Percentiles rank a stretch among this genome's conserved stretches.
phyloP scores from a whole-genome alignment of 1,140 invertebrate genomes.

The Procambarus virginalis region DNA sequence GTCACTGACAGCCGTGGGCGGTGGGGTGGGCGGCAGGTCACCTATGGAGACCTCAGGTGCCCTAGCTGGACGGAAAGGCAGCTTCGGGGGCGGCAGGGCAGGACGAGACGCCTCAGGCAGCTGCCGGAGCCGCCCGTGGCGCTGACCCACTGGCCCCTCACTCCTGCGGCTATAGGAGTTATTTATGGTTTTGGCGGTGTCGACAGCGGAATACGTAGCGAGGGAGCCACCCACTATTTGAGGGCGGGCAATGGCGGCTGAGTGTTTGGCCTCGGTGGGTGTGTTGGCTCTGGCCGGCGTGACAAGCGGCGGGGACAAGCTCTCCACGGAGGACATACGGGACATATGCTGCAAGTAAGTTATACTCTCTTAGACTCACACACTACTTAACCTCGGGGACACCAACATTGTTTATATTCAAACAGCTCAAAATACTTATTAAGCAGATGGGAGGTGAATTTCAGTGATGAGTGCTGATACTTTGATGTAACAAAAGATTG shows the following conservation, averaged over 20 bases:
- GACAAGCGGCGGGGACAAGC: constrained; percentile 44
- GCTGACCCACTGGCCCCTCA: background rate
- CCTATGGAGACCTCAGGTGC: background rate
- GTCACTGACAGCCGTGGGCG: constrained; percentile 17
- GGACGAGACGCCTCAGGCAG: constrained; percentile 22
- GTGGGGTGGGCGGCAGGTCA: constrained; percentile 29
- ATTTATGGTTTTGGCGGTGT: constrained; percentile 28
- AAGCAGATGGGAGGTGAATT: too few relatives aligned
- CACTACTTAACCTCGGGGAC: background rate
- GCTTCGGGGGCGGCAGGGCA: constrained; percentile 31
- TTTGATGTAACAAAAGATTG: too few relatives aligned
- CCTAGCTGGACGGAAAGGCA: background rate
- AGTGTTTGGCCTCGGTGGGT: constrained; percentile 58
- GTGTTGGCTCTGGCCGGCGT: constrained; percentile 67
- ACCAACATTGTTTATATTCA: too few relatives aligned
- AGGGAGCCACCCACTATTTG: constrained; percentile 65
- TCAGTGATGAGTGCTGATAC: too few relatives aligned
- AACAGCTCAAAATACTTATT: too few relatives aligned
- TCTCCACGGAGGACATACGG: constrained; percentile 38
- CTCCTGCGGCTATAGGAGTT: background rate
- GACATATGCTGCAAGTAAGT: background rate
- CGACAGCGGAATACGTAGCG: constrained; percentile 46
- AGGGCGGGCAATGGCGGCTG: constrained; percentile 56
- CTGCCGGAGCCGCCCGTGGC: constrained; percentile 2
- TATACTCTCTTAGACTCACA: background rate